Evolutionary conservation across 1,140 invertebrate genomes (phyloP).

Genomic region (Aphaenogaster rudis): DNA sequence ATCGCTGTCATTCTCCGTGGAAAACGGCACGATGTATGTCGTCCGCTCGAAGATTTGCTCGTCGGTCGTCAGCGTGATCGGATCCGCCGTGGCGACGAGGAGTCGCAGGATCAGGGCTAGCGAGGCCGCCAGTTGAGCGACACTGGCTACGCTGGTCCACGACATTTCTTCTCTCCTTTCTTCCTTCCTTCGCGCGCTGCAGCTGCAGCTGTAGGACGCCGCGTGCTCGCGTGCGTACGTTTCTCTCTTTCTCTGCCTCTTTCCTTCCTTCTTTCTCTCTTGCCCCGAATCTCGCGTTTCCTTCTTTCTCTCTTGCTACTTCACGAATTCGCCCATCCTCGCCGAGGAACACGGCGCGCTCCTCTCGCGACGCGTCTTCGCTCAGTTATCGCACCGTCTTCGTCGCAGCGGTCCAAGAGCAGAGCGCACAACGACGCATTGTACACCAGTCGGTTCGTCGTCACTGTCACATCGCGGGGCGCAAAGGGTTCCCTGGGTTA

Average conservation of each 20-base stretch:
- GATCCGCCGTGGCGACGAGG: conserved; percentile 71
- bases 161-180: conserved; percentile 77
- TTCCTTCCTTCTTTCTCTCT: conserved; percentile 36
- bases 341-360: conserved; percentile 43
- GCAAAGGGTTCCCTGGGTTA: background rate
- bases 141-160: conserved; percentile 79
- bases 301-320: conserved; percentile 57
- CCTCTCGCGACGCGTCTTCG: conserved; percentile 9
- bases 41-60: conserved; percentile 72
- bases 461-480: conserved; percentile 40
- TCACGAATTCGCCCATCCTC: conserved; percentile 75
- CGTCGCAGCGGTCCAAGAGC: conserved; percentile 3
- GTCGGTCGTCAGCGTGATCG: conserved; percentile 68
- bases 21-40: conserved; percentile 70
- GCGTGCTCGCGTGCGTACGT: background rate
- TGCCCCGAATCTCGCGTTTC: background rate
- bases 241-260: conserved; percentile 46
- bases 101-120: conserved; percentile 77
- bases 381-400: conserved; percentile 25
- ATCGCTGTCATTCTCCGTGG: conserved; percentile 80
- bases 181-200: conserved; percentile 36
- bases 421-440: conserved; percentile 16
- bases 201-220: conserved; percentile 5
- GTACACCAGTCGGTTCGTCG: conserved; percentile 28
- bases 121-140: conserved; percentile 75